Evolutionary conservation across 23 tunicate species (phyloP), one percentile per base, ranked within the genome.

Genomic region (Corella eumyota): DNA sequence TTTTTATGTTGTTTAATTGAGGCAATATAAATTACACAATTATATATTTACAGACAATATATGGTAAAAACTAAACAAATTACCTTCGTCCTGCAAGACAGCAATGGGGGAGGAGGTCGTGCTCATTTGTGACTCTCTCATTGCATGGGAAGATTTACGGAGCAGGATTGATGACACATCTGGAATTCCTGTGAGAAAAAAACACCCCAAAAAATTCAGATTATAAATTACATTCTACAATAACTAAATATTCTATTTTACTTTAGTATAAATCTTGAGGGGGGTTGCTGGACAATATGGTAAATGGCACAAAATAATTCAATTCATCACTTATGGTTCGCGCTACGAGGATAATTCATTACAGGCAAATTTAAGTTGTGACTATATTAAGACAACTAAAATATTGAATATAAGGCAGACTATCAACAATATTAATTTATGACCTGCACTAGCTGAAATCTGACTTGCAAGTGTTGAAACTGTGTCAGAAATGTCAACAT

Each of bases 381-480:
- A n/a, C n/a, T n/a, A n/a, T n/a, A n/a, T n/a, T n/a, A n/a, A n/a
- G n/a, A n/a, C n/a, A n/a, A n/a, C n/a, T n/a, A n/a, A n/a, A n/a
- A n/a, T n/a, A n/a, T n/a, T n/a, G n/a, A n/a, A n/a, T n/a, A n/a
- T n/a, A n/a, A n/a, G n/a, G n/a, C n/a, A n/a, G n/a, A n/a, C n/a
- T n/a, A n/a, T n/a, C n/a, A n/a, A n/a, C n/a, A n/a, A n/a, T n/a
- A n/a, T n/a, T n/a, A n/a, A n/a, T n/a, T n/a, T n/a, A n/a, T n/a
- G 26, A 84, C 94, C 94, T 15, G 94, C 82, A 32, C 83, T 67
- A 5, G 78, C 94, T 6, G 94, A 84, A 3, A 84, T 69, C 36
- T 84, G 94, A 49, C 83, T 84, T 30, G 94, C 94, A 49, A 84
- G 64, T 24, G 94, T 84, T 44, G 94, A 84, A 17, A 84, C 94